Conservation (phyloP, 2,113 vertebrate genomes). For the Sclerurus mexicanus region DNA sequence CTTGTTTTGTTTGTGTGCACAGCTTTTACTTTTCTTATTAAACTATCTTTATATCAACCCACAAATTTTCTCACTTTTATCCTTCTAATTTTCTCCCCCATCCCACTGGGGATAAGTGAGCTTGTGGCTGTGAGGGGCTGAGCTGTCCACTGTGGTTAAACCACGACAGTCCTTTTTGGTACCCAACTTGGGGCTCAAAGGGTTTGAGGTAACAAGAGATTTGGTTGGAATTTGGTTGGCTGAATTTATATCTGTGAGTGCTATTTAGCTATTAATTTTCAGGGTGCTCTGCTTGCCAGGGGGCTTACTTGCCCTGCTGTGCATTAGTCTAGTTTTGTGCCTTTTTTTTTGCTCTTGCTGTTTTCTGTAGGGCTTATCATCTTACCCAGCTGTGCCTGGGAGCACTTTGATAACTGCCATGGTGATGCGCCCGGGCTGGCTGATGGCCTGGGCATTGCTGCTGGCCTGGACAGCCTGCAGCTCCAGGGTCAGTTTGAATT, state of each 20-base stretch:
- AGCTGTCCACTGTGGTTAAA: background rate
- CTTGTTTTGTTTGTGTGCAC: background rate
- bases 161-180: background rate
- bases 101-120: background rate
- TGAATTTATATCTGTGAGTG: background rate
- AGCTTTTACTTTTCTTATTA: background rate
- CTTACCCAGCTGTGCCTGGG: background rate
- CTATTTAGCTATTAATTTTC: background rate
- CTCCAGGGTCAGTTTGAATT: background rate
- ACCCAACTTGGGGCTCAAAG: background rate
- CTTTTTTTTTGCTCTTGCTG: background rate
- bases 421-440: background rate
- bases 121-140: background rate
- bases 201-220: background rate
- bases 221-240: background rate
- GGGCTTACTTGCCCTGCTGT: background rate
- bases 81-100: background rate
- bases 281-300: background rate
- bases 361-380: conserved; percentile 23
- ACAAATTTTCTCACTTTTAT: background rate
- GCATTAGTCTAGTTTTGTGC: background rate
- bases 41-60: background rate
- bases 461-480: background rate
- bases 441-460: background rate
- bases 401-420: background rate